Evolutionary conservation across 2,797 vertebrate species (phyloP), one percentile per base, ranked within the genome.

Genomic region (Hirundo rustica): DNA sequence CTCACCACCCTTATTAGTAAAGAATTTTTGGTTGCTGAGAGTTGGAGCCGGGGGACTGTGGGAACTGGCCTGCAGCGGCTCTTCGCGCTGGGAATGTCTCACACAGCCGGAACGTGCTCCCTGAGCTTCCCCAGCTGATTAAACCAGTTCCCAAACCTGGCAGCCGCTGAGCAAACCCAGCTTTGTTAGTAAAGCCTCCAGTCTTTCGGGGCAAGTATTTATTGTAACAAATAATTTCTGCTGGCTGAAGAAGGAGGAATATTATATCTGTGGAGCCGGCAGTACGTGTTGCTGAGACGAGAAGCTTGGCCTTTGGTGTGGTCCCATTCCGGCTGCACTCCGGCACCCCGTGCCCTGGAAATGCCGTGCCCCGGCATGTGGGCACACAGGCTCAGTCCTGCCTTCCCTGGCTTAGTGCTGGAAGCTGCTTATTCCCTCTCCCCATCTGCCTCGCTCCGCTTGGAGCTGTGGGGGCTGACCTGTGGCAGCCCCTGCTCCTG

Each of bases 131-230:
- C 77, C 94, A 75, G 92, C 81, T 29, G 80, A 94, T 89, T 62
- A 73, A 92, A 87, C 80, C 86, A 19, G 77, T 55, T 85, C 91
- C 66, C 84, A 54, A 72, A 92, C 23, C 94, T 88, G 88, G 89
- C 91, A 93, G 92, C 79, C 76, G 40, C n/a, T 4, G 13, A 77
- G 85, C 89, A 72, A 81, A 60, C 90, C 80, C 85, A 27, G 85
- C 92, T 95, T 87, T 95, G 93, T 91, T 80, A 90, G 77, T 20
- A 95, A 90, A 96, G 93, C 84, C 94, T 84, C 27, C 1, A 18
- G 88, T 85, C 94, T 94, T 93, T 86, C 27, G 2, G 83, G 4
- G 10, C 45, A 4, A 53, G 60, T 53, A 42, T 92, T 95, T 85
- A 86, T 90, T 88, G 88, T 88, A 60, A 75, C 88, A 84, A 60